A percentile compares a stretch with the other conserved stretches of the same genome.
Conservation (phyloP, 2,797 vertebrate genomes). For the Todus mexicanus region DNA sequence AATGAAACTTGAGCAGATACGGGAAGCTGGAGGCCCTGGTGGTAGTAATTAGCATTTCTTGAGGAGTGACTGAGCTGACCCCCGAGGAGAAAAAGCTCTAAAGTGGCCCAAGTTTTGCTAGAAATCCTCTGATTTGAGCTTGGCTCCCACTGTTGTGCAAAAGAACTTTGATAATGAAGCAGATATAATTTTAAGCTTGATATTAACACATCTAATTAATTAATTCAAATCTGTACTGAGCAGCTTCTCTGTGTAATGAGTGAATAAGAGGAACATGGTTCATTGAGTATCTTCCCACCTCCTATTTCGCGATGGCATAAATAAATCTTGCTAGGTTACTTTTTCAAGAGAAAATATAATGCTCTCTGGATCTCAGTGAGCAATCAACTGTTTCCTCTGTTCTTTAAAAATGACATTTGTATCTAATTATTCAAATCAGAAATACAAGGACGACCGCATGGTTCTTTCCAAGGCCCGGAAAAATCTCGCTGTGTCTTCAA, state of each 20-base stretch:
- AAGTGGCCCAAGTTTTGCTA: background rate
- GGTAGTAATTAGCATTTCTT: background rate
- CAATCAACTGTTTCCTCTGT: background rate
- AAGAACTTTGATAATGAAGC: background rate
- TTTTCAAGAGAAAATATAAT: background rate
- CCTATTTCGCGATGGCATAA: background rate
- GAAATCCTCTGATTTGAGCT: background rate
- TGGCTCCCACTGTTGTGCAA: background rate
- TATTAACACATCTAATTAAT: background rate
- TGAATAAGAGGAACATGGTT: background rate
- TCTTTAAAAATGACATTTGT: background rate
- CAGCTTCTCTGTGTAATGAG: background rate
- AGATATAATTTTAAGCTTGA: background rate
- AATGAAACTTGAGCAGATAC: background rate
- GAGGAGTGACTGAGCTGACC: background rate
- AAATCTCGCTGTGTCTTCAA: background rate
- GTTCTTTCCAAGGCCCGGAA: background rate
- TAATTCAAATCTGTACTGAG: background rate
- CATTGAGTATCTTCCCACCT: background rate
- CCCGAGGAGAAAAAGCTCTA: background rate
- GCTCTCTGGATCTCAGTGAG: background rate
- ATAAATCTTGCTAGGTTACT: background rate
- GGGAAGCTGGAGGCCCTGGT: background rate
- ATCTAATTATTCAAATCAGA: background rate
- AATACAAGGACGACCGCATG: background rate